Evolutionary conservation across 2,888 invertebrate genomes (phyloP).

Genomic region (Cephus nigrinus): DNA sequence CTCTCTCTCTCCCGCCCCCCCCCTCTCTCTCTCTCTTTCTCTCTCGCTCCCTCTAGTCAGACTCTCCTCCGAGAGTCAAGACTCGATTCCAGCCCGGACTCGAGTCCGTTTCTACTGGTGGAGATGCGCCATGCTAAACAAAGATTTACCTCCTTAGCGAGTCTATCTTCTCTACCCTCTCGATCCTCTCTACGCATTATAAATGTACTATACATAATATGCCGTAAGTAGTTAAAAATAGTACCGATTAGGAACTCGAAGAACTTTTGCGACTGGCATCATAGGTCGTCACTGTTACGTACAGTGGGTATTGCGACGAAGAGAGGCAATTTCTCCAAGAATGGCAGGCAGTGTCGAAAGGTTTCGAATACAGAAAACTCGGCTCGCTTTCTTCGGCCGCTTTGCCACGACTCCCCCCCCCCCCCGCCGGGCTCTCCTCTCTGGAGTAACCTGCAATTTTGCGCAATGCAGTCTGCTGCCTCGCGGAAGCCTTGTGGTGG

Average conservation of each 20-base stretch:
- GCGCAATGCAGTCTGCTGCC: constrained; percentile 53
- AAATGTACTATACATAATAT: too few relatives aligned
- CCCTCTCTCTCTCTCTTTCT: constrained; percentile 20
- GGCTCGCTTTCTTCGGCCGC: constrained; percentile 39
- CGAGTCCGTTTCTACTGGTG: too few relatives aligned
- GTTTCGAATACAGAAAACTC: constrained; percentile 24
- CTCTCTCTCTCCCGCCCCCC: background rate
- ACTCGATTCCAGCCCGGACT: constrained; percentile 32
- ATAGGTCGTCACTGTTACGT: too few relatives aligned
- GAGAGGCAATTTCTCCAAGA: constrained; percentile 33
- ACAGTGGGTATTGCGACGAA: background rate
- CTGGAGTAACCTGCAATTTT: constrained; percentile 44
- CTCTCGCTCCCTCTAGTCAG: constrained; percentile 21
- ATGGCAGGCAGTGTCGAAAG: constrained; percentile 16
- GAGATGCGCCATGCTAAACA: too few relatives aligned
- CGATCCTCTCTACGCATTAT: too few relatives aligned
- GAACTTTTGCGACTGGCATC: too few relatives aligned
- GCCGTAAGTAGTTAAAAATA: too few relatives aligned
- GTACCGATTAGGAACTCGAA: too few relatives aligned
- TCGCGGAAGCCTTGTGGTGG: constrained; percentile 30
- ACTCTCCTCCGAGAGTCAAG: constrained; percentile 14
- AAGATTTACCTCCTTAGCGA: too few relatives aligned
- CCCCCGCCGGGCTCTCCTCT: too few relatives aligned
- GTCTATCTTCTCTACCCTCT: too few relatives aligned
- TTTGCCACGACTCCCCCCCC: background rate